Percentiles rank a stretch among this genome's conserved stretches.
phyloP scores from a whole-genome alignment of 1,140 invertebrate genomes.

The Zaprionus gabonicus region DNA sequence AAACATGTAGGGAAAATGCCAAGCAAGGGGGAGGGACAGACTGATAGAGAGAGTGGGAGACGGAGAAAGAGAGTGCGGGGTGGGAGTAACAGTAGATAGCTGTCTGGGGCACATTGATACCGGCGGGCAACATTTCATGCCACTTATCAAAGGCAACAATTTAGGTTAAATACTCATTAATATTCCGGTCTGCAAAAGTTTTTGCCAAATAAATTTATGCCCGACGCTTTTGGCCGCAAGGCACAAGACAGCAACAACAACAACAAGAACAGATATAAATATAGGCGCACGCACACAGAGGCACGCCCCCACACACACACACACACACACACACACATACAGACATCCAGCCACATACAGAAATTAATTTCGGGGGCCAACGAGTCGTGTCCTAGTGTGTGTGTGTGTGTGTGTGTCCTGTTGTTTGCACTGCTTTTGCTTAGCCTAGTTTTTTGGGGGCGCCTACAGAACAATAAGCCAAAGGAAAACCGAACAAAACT shows the following conservation, averaged over 20 bases:
- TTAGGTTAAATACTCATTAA: slow-evolving; percentile 83
- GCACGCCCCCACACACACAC: slow-evolving; percentile 16
- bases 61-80: background rate
- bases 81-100: slow-evolving; percentile 18
- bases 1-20: slow-evolving; percentile 26
- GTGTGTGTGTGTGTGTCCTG: background rate
- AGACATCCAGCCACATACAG: slow-evolving; percentile 35
- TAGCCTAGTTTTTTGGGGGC: slow-evolving; percentile 65
- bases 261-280: slow-evolving; percentile 43
- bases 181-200: slow-evolving; percentile 82
- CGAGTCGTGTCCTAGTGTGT: slow-evolving; percentile 22
- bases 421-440: slow-evolving; percentile 33
- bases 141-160: slow-evolving; percentile 83
- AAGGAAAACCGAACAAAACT: slow-evolving; percentile 30
- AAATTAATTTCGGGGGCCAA: slow-evolving; percentile 53
- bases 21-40: background rate
- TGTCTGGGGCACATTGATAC: slow-evolving; percentile 60
- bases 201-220: slow-evolving; percentile 83
- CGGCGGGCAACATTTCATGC: slow-evolving; percentile 68
- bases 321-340: slow-evolving; percentile 20
- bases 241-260: slow-evolving; percentile 51
- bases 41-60: background rate
- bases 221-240: slow-evolving; percentile 64
- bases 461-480: slow-evolving; percentile 23
- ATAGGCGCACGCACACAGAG: slow-evolving; percentile 57